phyloP scores from a whole-genome alignment of 2,113 vertebrate genomes.

The Pionites leucogaster region DNA sequence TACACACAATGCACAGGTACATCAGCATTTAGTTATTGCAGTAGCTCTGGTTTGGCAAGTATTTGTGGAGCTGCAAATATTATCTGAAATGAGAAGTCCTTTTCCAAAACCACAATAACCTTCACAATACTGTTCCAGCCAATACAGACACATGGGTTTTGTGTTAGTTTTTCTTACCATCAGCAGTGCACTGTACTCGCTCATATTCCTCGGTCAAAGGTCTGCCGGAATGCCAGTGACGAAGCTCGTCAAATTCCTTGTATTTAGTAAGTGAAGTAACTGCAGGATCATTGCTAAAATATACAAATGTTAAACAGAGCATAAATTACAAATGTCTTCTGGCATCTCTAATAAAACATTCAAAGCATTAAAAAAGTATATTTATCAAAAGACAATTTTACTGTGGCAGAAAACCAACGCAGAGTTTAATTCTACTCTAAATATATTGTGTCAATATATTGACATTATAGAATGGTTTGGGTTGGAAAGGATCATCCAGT shows the following conservation, averaged over 20 bases:
- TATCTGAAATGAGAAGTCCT: neutral
- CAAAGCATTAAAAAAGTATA: neutral
- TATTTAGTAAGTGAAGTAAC: constrained; percentile 11
- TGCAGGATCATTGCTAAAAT: constrained; percentile 31
- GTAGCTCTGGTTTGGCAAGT: neutral
- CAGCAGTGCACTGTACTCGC: neutral
- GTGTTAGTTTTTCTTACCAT: neutral
- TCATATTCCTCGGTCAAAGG: constrained; percentile 54
- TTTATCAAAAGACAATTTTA: neutral
- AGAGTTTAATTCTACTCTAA: neutral
- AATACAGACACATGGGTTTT: neutral
- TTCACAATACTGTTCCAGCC: neutral
- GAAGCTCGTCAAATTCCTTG: constrained; percentile 47
- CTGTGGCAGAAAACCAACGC: neutral
- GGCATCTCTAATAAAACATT: neutral
- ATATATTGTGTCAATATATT: neutral
- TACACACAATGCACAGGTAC: neutral
- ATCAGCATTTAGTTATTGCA: neutral
- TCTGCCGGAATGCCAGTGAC: constrained; percentile 52
- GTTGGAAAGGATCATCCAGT: neutral
- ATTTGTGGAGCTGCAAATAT: neutral
- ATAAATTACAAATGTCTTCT: neutral
- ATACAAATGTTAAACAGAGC: neutral
- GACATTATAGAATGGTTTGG: neutral
- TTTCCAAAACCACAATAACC: neutral